Base-by-base conservation (phyloP, 2,113 vertebrate species). In the Brachirus orientalis region DNA sequence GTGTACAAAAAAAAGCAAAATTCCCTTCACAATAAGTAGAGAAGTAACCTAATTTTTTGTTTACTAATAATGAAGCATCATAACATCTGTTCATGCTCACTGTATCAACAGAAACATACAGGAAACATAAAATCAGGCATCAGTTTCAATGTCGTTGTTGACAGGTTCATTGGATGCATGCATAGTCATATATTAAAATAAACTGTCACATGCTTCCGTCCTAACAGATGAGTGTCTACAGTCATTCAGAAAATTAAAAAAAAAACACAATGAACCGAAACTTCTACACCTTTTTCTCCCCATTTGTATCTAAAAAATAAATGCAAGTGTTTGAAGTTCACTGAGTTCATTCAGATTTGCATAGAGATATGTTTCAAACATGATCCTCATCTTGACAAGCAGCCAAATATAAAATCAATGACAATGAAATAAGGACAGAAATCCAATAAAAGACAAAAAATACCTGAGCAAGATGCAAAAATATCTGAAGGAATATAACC, bases 401-500 rank as follows among this genome's bases (percentile, higher is more conserved):
- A 59, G 33, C 14, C 17, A 52, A 68, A 60, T 13, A 50, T 44
- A 41, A 48, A 64, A n/a, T 48, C 3, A 33, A 18, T 58, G 10
- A 13, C 28, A 33, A 4, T 37, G 8, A 68, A 63, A 57, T n/a
- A n/a, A n/a, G n/a, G n/a, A n/a, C n/a, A n/a, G n/a, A n/a, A n/a
- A n/a, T n/a, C n/a, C n/a, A n/a, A n/a, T n/a, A n/a, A n/a, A n/a
- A n/a, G n/a, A n/a, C 63, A 57, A 69, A 69, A 53, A 38, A n/a
- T 70, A 81, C 88, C 85, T 87, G 85, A 86, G 85, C 37, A 78
- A 63, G 63, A 72, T 18, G 36, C 14, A 51, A 36, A 69, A 28
- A 43, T 20, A 56, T 44, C 40, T 38, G 41, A 52, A 50, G 43
- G 35, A 61, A n/a, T n/a, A n/a, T n/a, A n/a, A n/a, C n/a, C n/a